Conservation (phyloP, 1,140 invertebrate species). For the Aphis craccivora region DNA sequence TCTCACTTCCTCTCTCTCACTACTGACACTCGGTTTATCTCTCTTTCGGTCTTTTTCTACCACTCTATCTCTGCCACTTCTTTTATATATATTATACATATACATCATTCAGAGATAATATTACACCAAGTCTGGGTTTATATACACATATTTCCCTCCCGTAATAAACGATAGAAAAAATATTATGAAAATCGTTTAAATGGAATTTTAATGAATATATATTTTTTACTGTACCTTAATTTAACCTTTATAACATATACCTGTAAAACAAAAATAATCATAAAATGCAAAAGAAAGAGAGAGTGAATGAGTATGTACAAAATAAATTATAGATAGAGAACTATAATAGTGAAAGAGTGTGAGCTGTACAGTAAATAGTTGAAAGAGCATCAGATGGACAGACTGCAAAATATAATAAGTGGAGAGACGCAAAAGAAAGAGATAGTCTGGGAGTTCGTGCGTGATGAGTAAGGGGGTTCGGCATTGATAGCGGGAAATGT, state of each 20-base stretch:
- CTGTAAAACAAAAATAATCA: not conserved
- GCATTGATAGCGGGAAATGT: not conserved
- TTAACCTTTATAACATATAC: not conserved
- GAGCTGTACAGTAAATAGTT: not conserved
- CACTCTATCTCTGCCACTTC: not conserved
- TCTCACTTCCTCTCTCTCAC: not conserved
- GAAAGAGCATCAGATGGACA: not conserved
- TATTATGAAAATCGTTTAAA: slow-evolving; percentile 42
- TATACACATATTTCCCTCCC: not conserved
- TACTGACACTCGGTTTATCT: not conserved
- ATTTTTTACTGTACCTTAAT: not conserved
- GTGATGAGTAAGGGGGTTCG: not conserved
- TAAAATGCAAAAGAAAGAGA: not conserved
- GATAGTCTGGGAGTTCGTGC: not conserved
- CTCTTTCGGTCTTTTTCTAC: not conserved
- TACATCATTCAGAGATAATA: slow-evolving; percentile 38
- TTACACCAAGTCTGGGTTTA: not conserved
- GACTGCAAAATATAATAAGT: not conserved
- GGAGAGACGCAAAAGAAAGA: not conserved
- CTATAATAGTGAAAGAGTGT: no score
- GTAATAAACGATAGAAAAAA: slow-evolving; percentile 30
- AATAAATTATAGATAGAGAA: not conserved
- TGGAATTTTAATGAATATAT: not conserved
- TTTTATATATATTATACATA: not conserved
- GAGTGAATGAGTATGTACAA: not conserved